Evolutionary conservation across 2,797 vertebrate species (phyloP).

Genomic region (Hirundo rustica): DNA sequence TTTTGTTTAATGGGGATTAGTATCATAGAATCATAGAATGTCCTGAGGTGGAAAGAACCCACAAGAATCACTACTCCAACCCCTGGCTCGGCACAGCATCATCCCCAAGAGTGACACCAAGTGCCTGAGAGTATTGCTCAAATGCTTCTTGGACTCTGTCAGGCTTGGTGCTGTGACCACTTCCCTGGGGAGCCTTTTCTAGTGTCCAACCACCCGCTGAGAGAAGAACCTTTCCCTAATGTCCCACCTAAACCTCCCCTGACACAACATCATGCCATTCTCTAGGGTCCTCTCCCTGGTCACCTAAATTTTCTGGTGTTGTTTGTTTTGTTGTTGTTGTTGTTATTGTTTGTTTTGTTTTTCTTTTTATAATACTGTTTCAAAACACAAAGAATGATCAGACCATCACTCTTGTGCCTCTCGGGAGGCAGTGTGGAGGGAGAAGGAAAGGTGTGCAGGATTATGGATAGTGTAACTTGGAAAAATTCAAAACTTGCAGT

Average conservation of each 20-base stretch:
- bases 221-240: background rate
- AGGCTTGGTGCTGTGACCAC: background rate
- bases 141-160: background rate
- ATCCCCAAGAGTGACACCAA: background rate
- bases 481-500: background rate
- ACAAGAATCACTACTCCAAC: background rate
- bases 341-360: background rate
- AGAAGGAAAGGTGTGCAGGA: background rate
- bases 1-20: background rate
- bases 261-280: fast-evolving
- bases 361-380: background rate
- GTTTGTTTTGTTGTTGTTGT: no score
- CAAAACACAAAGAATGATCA: background rate
- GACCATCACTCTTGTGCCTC: background rate
- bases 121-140: background rate
- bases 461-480: background rate
- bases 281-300: background rate
- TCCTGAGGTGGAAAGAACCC: background rate
- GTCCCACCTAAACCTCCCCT: background rate
- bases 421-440: background rate
- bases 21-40: background rate
- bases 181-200: background rate
- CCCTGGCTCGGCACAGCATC: background rate
- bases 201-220: background rate
- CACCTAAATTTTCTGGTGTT: background rate